These are phyloP conservation scores for Eurypyga helias DNA, from an alignment of 2,113 vertebrate genomes.

Conservation along the genomic window DNA sequence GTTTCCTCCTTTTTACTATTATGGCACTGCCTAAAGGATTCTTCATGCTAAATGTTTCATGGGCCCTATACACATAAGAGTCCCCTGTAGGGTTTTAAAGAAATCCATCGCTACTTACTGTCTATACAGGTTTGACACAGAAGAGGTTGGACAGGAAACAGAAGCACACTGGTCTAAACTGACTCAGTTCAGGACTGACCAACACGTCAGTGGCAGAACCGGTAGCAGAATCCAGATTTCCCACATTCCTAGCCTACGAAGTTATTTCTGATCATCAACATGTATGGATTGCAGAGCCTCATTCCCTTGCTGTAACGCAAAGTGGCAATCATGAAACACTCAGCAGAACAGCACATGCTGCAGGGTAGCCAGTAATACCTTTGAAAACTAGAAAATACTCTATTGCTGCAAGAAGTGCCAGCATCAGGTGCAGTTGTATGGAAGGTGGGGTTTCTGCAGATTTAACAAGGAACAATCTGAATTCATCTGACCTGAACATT, in stretches of 20 bases:
- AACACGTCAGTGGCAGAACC: neutral
- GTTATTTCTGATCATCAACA: neutral
- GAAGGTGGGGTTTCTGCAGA: neutral
- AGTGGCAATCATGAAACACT: neutral
- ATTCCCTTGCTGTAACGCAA: neutral
- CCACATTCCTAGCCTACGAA: neutral
- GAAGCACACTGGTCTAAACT: neutral
- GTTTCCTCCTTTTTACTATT: neutral
- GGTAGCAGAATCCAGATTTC: neutral
- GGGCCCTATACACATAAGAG: neutral
- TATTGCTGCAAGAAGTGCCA: neutral
- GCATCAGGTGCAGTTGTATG: neutral
- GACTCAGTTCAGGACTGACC: neutral
- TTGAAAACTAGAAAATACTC: neutral
- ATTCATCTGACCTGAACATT: neutral
- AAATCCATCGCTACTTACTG: neutral
- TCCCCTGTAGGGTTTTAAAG: neutral
- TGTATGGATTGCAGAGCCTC: neutral
- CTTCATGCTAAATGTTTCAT: neutral
- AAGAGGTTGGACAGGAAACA: neutral
- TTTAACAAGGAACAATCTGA: neutral
- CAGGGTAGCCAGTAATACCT: neutral
- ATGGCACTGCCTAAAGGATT: neutral
- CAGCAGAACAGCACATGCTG: neutral
- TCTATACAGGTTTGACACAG: neutral